A percentile compares a stretch with the other conserved stretches of the same genome.
Conservation (phyloP, 1,140 invertebrate species). For the Drosophila rhopaloa region DNA sequence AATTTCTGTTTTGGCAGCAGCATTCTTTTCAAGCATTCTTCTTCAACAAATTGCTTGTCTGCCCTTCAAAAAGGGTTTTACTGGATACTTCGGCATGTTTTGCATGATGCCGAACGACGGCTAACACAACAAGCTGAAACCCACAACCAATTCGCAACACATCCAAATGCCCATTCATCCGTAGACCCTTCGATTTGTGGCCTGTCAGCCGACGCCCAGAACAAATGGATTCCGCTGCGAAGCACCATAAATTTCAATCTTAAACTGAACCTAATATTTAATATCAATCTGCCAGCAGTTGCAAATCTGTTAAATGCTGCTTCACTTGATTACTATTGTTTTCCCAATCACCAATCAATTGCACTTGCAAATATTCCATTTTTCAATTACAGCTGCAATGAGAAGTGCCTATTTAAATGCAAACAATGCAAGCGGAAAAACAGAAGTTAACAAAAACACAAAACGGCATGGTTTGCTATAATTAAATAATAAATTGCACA, state of each 20-base stretch:
- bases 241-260: conserved; percentile 30
- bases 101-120: conserved; percentile 11
- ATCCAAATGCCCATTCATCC: conserved; percentile 31
- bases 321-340: conserved; percentile 19
- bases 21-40: conserved; percentile 1
- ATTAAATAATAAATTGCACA: conserved; percentile 22
- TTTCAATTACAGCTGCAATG: conserved; percentile 30
- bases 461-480: not conserved
- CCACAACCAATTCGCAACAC: conserved; percentile 35
- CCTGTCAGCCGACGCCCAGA: conserved; percentile 11
- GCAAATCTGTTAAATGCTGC: conserved; percentile 3
- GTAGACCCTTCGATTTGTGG: conserved; percentile 39
- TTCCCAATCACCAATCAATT: conserved; percentile 26
- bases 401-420: conserved; percentile 20
- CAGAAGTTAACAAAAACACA: not conserved
- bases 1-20: conserved; percentile 15
- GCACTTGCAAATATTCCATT: conserved; percentile 23
- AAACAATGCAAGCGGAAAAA: conserved; percentile 8
- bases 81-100: conserved; percentile 39
- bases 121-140: not conserved
- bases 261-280: conserved; percentile 17
- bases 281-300: conserved; percentile 11
- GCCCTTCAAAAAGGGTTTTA: conserved; percentile 1
- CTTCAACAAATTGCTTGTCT: conserved; percentile 18
- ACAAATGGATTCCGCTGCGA: conserved; percentile 12